These are phyloP conservation scores for Diadema setosum DNA, from an alignment of 35 echinoderm and acorn worm species.

Conservation along the genomic window DNA sequence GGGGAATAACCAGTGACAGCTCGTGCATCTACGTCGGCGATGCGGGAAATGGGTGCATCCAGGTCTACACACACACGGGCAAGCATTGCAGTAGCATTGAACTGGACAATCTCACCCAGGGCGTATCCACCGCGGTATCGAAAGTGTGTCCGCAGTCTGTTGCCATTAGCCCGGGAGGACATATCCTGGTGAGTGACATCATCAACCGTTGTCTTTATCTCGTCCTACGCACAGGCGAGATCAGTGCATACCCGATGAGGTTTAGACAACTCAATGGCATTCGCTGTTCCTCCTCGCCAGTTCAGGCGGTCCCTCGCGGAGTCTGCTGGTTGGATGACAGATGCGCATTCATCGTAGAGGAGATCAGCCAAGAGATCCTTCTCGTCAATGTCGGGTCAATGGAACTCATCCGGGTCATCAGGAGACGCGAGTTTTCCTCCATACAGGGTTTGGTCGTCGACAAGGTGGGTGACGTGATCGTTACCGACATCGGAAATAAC, in stretches of 20 bases:
- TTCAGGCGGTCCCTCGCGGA: not conserved
- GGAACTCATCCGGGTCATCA: not conserved
- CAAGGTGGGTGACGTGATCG: not conserved
- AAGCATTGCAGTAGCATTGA: constrained; percentile 14
- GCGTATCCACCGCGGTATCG: not conserved
- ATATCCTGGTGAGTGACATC: not conserved
- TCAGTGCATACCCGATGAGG: not conserved
- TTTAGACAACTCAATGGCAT: not conserved
- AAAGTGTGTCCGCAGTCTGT: not conserved
- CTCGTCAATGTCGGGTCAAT: not conserved
- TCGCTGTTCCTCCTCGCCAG: not conserved
- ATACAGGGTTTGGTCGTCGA: not conserved
- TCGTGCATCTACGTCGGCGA: not conserved
- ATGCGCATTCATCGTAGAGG: not conserved
- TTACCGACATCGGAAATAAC: not conserved
- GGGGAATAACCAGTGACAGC: not conserved
- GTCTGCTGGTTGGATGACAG: constrained; percentile 1
- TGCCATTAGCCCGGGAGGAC: not conserved
- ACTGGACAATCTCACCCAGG: not conserved
- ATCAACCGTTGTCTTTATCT: not conserved
- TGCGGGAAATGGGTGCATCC: not conserved
- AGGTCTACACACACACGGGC: not conserved
- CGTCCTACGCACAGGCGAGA: not conserved
- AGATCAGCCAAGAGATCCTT: not conserved
- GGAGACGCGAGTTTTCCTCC: not conserved